Base-by-base conservation (phyloP, 2,113 vertebrate species). In the Bombycilla garrulus region DNA sequence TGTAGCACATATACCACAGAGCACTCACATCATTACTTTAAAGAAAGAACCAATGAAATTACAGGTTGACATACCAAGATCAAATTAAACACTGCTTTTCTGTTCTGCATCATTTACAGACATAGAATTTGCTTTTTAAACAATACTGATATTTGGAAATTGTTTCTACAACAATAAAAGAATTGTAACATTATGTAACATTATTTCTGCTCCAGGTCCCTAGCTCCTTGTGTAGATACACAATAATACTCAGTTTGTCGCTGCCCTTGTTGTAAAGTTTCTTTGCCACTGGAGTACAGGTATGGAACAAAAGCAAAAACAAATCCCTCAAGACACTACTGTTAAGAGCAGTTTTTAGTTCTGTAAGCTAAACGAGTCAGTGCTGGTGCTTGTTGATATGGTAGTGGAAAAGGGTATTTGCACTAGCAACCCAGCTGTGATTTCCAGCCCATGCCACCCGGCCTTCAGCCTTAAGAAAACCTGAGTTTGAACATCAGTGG, bases 161-260 rank as follows among this genome's bases (percentile, higher is more conserved):
- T 47, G 11, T 33, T 85, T 66, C 5, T 4, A 4, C 36, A 54
- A 81, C 29, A 83, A 76, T 8, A 79, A 66, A 88, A 69, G n/a
- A n/a, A n/a, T n/a, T n/a, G n/a, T n/a, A n/a, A n/a, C n/a, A n/a
- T 25, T 24, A 73, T 1, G 23, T 13, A 77, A 51, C 12, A 60
- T 12, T 44, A 70, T 20, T 69, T 31, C 88, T 60, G 23, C 25
- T 72, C 29, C 51, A 67, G 35, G 19, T 71, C 18, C 31, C 57
- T 36, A 40, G 19, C 28, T 57, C 28, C 44, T 26, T 29, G 3
- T 28, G 12, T 21, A 11, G 35, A 19, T 48, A 35, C 10, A 44
- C 6, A 90, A 47, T 9, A 74, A 45, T 1, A 2, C 10, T 53
- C 6, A 15, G 9, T 15, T 69, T 3, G 1, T 7, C 1, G 1